phyloP scores from a whole-genome alignment of 2,797 vertebrate species.

The Tangara arthus region DNA sequence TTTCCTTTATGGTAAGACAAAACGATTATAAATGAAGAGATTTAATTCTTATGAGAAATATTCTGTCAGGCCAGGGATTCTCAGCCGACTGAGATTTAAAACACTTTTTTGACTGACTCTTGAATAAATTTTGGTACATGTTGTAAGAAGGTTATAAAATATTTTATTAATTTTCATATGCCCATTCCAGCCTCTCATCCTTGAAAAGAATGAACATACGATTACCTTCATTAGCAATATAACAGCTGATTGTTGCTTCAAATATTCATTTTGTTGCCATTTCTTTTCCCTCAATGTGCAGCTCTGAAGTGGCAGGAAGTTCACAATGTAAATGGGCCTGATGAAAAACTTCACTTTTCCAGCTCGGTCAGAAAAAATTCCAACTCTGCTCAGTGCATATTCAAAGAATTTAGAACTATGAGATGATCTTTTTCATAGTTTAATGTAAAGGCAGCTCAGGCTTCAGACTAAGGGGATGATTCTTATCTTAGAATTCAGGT shows the following conservation, averaged over 20 bases:
- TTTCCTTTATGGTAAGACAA: background rate
- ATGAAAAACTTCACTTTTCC: background rate
- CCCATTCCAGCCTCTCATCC: background rate
- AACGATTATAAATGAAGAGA: background rate
- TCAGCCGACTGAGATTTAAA: background rate
- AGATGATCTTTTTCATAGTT: background rate
- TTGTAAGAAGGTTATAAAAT: background rate
- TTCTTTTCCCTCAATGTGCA: background rate
- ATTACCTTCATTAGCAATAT: slow-evolving; percentile 6
- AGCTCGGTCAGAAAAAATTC: background rate
- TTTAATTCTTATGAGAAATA: background rate
- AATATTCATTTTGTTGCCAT: background rate
- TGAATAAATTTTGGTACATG: background rate
- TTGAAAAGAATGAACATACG: background rate
- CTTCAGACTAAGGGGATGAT: background rate
- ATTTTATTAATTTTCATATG: background rate
- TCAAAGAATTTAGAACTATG: background rate
- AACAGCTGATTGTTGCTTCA: background rate
- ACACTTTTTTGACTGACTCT: background rate
- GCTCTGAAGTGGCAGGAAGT: background rate
- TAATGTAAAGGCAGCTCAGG: background rate
- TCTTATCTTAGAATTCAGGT: background rate
- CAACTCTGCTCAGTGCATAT: background rate
- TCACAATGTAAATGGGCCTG: background rate
- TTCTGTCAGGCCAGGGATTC: background rate